phyloP scores from a whole-genome alignment of 2,113 vertebrate genomes.

The Notarius lentiginosus region DNA sequence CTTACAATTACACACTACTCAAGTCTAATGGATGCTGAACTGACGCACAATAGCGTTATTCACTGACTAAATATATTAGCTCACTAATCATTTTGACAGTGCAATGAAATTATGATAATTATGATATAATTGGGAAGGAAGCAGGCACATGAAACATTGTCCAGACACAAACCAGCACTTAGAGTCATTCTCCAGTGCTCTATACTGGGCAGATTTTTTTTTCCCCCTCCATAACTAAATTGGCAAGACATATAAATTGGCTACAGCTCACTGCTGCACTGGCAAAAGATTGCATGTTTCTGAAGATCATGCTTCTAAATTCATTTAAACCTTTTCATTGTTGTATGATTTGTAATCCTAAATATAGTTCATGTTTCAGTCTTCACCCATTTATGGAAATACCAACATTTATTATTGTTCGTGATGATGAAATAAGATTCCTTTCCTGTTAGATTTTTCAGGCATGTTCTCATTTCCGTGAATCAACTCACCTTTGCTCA shows the following conservation, averaged over 20 bases:
- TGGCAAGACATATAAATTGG: not conserved
- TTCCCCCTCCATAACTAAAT: not conserved
- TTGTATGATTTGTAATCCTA: not conserved
- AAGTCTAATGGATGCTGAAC: not conserved
- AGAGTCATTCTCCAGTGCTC: not conserved
- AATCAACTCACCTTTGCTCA: not conserved
- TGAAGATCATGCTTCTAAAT: not conserved
- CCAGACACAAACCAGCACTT: conserved; percentile 20
- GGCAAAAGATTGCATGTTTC: not conserved
- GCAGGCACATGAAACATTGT: not conserved
- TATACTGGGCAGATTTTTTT: not conserved
- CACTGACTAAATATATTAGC: not conserved
- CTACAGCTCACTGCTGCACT: not conserved
- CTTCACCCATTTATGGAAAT: not conserved
- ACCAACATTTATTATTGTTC: not conserved
- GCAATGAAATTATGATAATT: not conserved
- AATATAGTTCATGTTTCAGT: not conserved
- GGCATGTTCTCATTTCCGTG: not conserved
- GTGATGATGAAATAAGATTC: not conserved
- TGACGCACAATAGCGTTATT: not conserved
- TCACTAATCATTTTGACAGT: conserved; percentile 15
- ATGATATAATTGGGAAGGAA: conserved; percentile 2
- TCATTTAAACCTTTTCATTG: not conserved
- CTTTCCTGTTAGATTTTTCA: not conserved
- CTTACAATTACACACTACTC: not conserved